Base-by-base conservation (phyloP, 2,113 vertebrate genomes). In the Saiga tatarica region DNA sequence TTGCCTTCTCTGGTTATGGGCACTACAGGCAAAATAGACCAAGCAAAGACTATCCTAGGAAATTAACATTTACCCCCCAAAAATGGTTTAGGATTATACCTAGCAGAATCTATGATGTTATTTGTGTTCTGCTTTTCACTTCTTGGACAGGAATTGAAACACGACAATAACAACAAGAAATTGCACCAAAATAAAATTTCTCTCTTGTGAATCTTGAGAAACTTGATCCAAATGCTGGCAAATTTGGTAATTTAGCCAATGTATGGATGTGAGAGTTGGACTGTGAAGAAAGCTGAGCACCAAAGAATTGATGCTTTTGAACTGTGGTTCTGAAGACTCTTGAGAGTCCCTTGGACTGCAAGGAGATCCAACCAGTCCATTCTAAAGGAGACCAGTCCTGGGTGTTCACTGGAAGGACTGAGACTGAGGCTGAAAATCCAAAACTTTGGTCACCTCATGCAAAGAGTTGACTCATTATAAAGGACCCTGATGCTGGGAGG, bases 181-280 rank as follows among this genome's bases (percentile, higher is more conserved):
- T 86, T 83, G 12, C 39, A 64, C 59, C 33, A 89, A 94, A 91
- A 81, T 71, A 50, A 97, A 81, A 71, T 74, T 33, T 89, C 7
- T 64, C 33, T 78, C 62, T 74, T 74, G 28, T 92, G 67, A 95
- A 93, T 85, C 57, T 84, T 84, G 57, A 89, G 85, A 86, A 55
- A 76, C 2, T 84, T 86, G 17, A 47, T 47, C 39, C 45, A 94
- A 85, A 94, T 52, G 52, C 59, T 92, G 57, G 14, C 30, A 89
- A 91, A 82, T 89, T 89, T 88, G 55, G 5, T 36, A 67, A 71
- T 79, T 64, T 87, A 47, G 39, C 59, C 62, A 92, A 28, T 60
- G 59, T 60, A 13, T 60, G 59, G 26, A 60, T 60, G 59, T 28
- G 26, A 13, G 26, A 60, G 12, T 60, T 60, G 59, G 59, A 60